A percentile compares a stretch with the other conserved stretches of the same genome.
phyloP scores from a whole-genome alignment of 2,113 vertebrate genomes.

The Salvelinus namaycush region DNA sequence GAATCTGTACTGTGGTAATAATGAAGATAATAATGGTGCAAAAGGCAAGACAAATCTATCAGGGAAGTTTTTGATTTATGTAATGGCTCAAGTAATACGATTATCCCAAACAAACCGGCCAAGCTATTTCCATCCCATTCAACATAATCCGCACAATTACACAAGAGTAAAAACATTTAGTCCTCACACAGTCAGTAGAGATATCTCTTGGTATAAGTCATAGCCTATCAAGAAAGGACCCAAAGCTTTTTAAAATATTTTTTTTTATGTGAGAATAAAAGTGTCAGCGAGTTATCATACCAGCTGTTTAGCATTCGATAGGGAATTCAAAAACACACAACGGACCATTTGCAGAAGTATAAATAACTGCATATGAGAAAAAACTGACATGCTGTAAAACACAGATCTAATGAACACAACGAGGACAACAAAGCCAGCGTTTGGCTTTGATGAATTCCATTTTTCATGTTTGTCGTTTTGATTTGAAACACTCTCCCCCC shows the following conservation, averaged over 20 bases:
- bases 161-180: not conserved
- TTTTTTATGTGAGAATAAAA: not conserved
- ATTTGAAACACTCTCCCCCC: conserved; percentile 14
- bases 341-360: not conserved
- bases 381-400: not conserved
- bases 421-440: conserved; percentile 69
- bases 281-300: not conserved
- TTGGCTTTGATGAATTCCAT: conserved; percentile 72
- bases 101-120: no score
- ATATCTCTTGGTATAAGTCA: not conserved
- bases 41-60: not conserved
- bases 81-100: no score
- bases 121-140: not conserved
- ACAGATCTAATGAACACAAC: not conserved
- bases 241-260: not conserved
- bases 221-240: not conserved
- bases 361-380: not conserved
- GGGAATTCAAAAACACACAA: not conserved
- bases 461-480: conserved; percentile 53
- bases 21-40: not conserved
- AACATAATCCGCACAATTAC: not conserved
- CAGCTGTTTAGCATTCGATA: not conserved
- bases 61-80: not conserved
- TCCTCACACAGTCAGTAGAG: not conserved
- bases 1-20: no score